Conservation (phyloP, 2,888 invertebrate species). For the Clivina fossor region DNA sequence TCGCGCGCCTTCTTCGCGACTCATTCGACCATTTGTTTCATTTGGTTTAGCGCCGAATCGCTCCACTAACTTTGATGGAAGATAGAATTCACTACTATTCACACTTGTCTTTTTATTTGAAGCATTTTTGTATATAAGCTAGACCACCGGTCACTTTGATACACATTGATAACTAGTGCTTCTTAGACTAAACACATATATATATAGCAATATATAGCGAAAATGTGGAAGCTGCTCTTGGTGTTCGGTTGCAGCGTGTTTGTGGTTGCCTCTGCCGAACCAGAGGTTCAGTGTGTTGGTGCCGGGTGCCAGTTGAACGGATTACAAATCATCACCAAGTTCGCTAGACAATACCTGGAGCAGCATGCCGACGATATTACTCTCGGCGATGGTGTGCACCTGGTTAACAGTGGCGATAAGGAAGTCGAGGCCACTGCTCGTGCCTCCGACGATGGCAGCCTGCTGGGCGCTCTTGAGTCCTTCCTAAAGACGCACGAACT, state of each 20-base stretch:
- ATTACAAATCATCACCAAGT: conserved; percentile 55
- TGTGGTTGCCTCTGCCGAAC: conserved; percentile 27
- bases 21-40: conserved; percentile 33
- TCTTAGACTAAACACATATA: conserved; percentile 32
- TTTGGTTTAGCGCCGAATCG: conserved; percentile 29
- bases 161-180: conserved; percentile 32
- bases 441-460: conserved; percentile 57
- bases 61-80: conserved; percentile 34
- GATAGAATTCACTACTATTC: conserved; percentile 35
- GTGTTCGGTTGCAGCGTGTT: conserved; percentile 33
- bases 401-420: conserved; percentile 60
- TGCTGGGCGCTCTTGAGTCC: conserved; percentile 62
- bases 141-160: conserved; percentile 31
- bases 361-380: conserved; percentile 58
- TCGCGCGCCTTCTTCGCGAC: conserved; percentile 32
- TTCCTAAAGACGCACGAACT: conserved; percentile 74
- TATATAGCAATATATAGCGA: too few relatives aligned
- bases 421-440: conserved; percentile 54
- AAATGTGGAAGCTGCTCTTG: conserved; percentile 31
- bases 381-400: conserved; percentile 65
- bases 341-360: conserved; percentile 59
- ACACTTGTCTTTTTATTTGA: conserved; percentile 31
- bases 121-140: conserved; percentile 33
- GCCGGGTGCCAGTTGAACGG: conserved; percentile 53
- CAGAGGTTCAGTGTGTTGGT: conserved; percentile 30